Percentiles rank a stretch among this genome's conserved stretches.
Conservation (phyloP, 1,140 invertebrate species). For the Neoseiulus cucumeris region DNA sequence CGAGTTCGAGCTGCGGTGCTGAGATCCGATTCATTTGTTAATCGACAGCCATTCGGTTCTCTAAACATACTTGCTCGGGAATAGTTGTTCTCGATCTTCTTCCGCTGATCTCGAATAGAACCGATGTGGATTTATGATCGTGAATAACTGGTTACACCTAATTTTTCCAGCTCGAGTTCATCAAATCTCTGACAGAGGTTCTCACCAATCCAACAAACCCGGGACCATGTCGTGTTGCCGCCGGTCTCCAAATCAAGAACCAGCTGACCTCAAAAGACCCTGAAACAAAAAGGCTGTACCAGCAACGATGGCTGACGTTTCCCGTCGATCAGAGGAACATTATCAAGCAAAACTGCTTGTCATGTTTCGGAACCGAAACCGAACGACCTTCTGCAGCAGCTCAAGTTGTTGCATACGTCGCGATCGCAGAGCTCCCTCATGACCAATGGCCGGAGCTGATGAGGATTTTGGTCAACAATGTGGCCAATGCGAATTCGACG, state of each 20-base stretch:
- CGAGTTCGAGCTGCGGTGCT: too few species aligned
- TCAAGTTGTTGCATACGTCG: conserved; percentile 95
- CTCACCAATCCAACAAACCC: conserved; percentile 68
- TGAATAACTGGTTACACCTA: too few species aligned
- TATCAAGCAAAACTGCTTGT: conserved; percentile 88
- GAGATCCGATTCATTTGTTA: too few species aligned
- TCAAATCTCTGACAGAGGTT: conserved; percentile 80
- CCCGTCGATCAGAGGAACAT: conserved; percentile 60
- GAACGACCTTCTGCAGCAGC: conserved; percentile 84
- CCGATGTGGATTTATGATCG: too few species aligned
- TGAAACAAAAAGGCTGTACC: conserved; percentile 54
- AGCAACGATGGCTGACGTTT: conserved; percentile 74
- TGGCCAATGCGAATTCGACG: conserved; percentile 53
- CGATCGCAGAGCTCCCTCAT: conserved; percentile 77
- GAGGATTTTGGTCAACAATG: conserved; percentile 60
- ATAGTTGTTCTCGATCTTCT: too few species aligned
- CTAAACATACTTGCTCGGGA: too few species aligned
- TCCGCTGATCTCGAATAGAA: too few species aligned
- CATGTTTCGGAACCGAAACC: conserved; percentile 82
- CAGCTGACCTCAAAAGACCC: conserved; percentile 88
- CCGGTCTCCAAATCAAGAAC: conserved; percentile 96
- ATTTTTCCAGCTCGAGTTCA: conserved; percentile 60
- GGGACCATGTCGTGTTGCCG: conserved; percentile 84
- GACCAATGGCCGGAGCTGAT: conserved; percentile 57
- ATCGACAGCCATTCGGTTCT: too few species aligned